A percentile compares a stretch with the other conserved stretches of the same genome.
phyloP scores from a whole-genome alignment of 2,888 invertebrate species.

The Nebria salina region DNA sequence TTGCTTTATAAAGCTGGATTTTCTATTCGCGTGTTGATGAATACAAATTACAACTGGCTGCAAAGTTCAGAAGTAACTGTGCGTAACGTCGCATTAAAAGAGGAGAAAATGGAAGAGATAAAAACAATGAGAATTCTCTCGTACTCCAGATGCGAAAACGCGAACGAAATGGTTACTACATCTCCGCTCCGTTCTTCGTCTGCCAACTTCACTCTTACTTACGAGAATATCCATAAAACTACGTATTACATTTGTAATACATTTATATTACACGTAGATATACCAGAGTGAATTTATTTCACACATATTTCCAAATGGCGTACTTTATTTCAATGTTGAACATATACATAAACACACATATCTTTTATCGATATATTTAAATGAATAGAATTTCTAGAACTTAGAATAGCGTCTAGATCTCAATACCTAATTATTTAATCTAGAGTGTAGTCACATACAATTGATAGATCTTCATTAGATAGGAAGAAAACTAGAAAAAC shows the following conservation, averaged over 20 bases:
- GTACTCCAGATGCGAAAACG: constrained; percentile 4
- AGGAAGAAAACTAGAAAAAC: constrained; percentile 5
- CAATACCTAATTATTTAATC: not conserved
- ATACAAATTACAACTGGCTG: constrained; percentile 45
- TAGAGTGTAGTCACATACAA: not conserved
- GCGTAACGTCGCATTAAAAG: constrained; percentile 45
- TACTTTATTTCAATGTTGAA: not conserved
- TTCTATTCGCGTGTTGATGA: constrained; percentile 44
- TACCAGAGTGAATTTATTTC: not conserved
- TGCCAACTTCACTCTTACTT: constrained; percentile 1
- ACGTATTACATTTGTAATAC: constrained; percentile 1
- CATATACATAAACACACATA: not conserved
- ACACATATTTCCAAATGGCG: not conserved
- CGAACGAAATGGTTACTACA: not conserved
- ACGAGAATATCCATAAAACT: not conserved
- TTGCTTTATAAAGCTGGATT: constrained; percentile 26
- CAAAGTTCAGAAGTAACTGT: constrained; percentile 46
- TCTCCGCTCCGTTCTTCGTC: not conserved
- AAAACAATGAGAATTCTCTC: constrained; percentile 28
- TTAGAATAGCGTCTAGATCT: too few relatives aligned
- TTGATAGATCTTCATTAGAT: constrained; percentile 43
- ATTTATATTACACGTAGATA: not conserved
- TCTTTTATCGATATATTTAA: not conserved
- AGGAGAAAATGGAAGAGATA: constrained; percentile 41
- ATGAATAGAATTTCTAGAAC: too few relatives aligned